These are phyloP conservation scores for Umimayanthus kanabou DNA, from an alignment of 92 coral and sea anemone genomes.

Conservation along the genomic window DNA sequence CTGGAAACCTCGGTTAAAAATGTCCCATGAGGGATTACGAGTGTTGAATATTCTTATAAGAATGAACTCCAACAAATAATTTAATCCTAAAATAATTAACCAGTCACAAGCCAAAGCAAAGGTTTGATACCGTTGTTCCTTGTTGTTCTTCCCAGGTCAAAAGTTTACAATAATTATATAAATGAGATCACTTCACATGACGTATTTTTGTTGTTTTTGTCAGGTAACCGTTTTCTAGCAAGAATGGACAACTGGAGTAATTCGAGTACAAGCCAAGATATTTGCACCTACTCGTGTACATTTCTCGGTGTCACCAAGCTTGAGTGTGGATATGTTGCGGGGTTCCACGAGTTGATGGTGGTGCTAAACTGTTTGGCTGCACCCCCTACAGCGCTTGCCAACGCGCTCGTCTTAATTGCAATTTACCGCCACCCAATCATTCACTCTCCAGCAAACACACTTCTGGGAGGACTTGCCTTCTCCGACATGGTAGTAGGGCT, in stretches of 20 bases:
- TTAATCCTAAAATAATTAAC: not conserved
- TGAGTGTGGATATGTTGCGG: constrained; percentile 23
- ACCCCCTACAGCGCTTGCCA: constrained; percentile 21
- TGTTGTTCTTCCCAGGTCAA: not conserved
- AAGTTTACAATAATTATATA: not conserved
- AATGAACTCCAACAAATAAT: not conserved
- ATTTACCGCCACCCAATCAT: constrained; percentile 24
- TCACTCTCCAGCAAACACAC: constrained; percentile 29
- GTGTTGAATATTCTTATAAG: not conserved
- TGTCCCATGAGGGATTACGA: not conserved
- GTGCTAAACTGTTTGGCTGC: not conserved
- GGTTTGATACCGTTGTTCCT: not conserved
- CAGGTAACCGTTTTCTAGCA: not conserved
- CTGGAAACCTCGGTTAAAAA: not conserved
- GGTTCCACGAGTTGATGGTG: constrained; percentile 12
- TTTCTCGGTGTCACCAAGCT: constrained; percentile 34
- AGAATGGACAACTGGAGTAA: not conserved
- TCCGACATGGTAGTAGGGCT: constrained; percentile 29
- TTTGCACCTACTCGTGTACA: constrained; percentile 17
- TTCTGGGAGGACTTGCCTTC: constrained; percentile 24
- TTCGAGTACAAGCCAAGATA: not conserved
- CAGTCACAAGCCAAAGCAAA: not conserved
- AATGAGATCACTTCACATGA: not conserved
- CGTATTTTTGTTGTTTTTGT: not conserved
- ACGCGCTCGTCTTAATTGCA: constrained; percentile 28